Evolutionary conservation across 1,140 invertebrate genomes (phyloP).

Genomic region (Frieseomelitta varia): DNA sequence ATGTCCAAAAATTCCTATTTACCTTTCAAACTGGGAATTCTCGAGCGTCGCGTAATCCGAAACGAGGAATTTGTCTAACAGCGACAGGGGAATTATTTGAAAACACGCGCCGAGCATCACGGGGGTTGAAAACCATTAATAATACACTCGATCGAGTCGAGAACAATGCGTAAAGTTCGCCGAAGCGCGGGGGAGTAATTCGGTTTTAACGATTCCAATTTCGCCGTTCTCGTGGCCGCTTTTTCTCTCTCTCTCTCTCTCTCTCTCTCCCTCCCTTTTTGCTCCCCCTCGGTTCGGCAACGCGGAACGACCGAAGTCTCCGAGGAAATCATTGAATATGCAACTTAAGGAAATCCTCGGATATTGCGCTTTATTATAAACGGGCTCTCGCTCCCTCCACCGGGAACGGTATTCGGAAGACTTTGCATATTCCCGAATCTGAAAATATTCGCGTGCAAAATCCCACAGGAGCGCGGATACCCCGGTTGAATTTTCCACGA

Average conservation of each 20-base stretch:
- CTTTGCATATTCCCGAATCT: slow-evolving; percentile 80
- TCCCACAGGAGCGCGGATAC: slow-evolving; percentile 66
- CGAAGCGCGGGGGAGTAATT: slow-evolving; percentile 41
- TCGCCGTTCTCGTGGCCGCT: slow-evolving; percentile 40
- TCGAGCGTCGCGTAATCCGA: neutral
- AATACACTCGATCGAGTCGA: neutral
- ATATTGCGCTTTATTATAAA: slow-evolving; percentile 84
- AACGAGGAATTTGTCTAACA: neutral
- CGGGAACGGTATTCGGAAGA: slow-evolving; percentile 45
- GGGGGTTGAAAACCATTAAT: neutral
- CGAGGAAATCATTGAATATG: slow-evolving; percentile 88
- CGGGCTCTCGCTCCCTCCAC: slow-evolving; percentile 57
- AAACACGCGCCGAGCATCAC: neutral
- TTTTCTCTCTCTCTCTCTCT: neutral
- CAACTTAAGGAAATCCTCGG: slow-evolving; percentile 83
- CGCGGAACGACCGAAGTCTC: slow-evolving; percentile 79
- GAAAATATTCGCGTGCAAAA: slow-evolving; percentile 76
- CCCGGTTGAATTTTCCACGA: slow-evolving; percentile 49
- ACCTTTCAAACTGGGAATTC: neutral
- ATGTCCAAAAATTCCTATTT: neutral
- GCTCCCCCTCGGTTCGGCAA: slow-evolving; percentile 39
- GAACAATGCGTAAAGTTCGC: slow-evolving; percentile 28
- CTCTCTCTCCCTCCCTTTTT: slow-evolving; percentile 13
- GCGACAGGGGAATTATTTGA: neutral
- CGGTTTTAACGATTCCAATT: slow-evolving; percentile 76